Evolutionary conservation across 2,797 vertebrate genomes (phyloP), one percentile per base, ranked within the genome.

Genomic region (Sebastes itinus): DNA sequence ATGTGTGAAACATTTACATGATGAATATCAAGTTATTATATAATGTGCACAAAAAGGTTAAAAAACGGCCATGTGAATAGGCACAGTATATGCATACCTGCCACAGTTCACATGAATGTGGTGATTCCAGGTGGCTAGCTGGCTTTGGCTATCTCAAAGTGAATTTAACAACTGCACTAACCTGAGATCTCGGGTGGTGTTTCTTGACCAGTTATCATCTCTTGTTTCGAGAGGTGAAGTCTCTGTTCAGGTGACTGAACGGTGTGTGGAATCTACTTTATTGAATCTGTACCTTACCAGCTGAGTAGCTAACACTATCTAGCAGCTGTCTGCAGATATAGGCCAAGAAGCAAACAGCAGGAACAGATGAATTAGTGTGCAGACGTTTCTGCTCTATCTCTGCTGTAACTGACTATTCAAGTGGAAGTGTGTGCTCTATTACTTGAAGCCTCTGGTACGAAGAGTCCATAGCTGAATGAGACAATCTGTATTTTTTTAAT

Each of bases 71-170:
- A 30, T 11, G 5, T 30, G 16, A 30, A 30, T 60, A 20, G 28
- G 0, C 10, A 12, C 7, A 49, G 0, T 25, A 20, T 12, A 32
- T 61, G 18, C 1, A 0, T 20, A 0, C 18, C 16, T 61, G 28
- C 28, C 5, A 60, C 16, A 30, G 27, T 60, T 60, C 8, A 60
- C 27, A 61, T 0, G 18, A 61, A 20, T 30, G 28, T 32, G 16
- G 3, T 18, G 23, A 18, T 46, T 46, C 14, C 35, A 42, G 3
- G 23, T 42, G 63, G 14, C 9, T 49, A 9, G 8, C 7, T 49
- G 46, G 42, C 42, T 49, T 0, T 46, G 42, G 42, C 0, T 49
- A 49, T 25, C 58, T 60, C 27, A 56, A 0, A 23, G 55, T 56
- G 55, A 56, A 49, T 49, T 49, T 49, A 49, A 49, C 0, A 54